phyloP scores from a whole-genome alignment of 2,888 invertebrate genomes.

The Drosophila pseudotalamancana region DNA sequence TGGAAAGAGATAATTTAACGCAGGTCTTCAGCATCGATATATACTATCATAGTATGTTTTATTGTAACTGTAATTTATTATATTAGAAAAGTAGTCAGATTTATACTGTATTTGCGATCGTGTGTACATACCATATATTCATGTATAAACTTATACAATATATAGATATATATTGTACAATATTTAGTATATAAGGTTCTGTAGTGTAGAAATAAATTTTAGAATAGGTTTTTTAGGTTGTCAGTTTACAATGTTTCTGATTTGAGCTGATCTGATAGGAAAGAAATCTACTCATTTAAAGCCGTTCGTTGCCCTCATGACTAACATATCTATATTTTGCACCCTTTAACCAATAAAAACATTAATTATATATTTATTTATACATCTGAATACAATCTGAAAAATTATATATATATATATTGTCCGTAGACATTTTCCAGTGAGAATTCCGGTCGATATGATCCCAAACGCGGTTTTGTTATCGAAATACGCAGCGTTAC shows the following conservation, averaged over 20 bases:
- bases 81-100: conserved; percentile 9
- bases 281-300: conserved; percentile 2
- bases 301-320: neutral
- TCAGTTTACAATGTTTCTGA: too few relatives aligned
- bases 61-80: neutral
- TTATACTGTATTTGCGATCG: conserved; percentile 9
- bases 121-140: conserved; percentile 38
- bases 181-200: conserved; percentile 2
- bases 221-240: neutral
- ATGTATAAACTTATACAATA: neutral
- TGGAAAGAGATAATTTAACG: neutral
- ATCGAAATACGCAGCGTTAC: conserved; percentile 79
- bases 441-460: conserved; percentile 76
- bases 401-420: conserved; percentile 11
- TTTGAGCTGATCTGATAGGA: conserved; percentile 4
- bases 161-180: conserved; percentile 14
- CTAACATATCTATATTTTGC: conserved; percentile 2
- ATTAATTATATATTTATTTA: too few relatives aligned
- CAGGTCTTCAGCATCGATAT: neutral
- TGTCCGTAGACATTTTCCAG: conserved; percentile 78
- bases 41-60: conserved; percentile 27
- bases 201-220: neutral
- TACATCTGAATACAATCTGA: conserved; percentile 2
- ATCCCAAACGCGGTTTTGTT: conserved; percentile 82
- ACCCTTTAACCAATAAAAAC: neutral